phyloP scores from a whole-genome alignment of 30 jellyfish, hydroid and myxozoan genomes.

The Turritopsis dohrnii region DNA sequence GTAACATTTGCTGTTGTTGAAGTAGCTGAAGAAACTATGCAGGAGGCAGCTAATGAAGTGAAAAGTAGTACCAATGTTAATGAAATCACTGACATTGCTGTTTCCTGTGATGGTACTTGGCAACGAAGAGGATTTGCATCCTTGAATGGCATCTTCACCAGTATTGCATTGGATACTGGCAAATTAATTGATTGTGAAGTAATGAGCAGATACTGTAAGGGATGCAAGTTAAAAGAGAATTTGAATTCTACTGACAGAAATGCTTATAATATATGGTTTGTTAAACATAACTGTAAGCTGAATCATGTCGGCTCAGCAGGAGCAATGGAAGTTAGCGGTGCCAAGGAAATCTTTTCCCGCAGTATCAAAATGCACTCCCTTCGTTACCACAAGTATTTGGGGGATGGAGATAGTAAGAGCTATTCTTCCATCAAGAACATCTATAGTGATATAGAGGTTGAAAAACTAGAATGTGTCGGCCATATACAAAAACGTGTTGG shows the following conservation, averaged over 20 bases:
- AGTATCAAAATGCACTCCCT: not conserved
- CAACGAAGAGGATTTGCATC: not conserved
- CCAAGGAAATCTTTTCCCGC: not conserved
- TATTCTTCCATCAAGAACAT: not conserved
- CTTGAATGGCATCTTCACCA: not conserved
- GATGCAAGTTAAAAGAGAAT: not conserved
- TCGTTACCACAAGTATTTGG: not conserved
- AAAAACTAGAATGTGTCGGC: slow-evolving; percentile 26
- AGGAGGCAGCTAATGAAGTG: too few relatives aligned
- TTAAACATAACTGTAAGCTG: not conserved
- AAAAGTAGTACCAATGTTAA: too few relatives aligned
- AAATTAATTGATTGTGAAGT: not conserved
- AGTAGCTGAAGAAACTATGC: too few relatives aligned
- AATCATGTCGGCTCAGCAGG: slow-evolving; percentile 18
- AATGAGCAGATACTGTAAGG: not conserved
- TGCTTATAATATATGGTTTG: slow-evolving; percentile 3
- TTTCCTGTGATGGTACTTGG: too few relatives aligned
- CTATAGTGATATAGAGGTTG: not conserved
- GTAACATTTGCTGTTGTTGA: too few relatives aligned
- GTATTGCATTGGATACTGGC: not conserved
- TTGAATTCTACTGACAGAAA: not conserved
- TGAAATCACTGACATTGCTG: not conserved
- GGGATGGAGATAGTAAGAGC: slow-evolving; percentile 43
- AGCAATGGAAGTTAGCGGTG: slow-evolving; percentile 12
- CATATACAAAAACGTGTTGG: slow-evolving; percentile 44